A percentile compares a stretch with the other conserved stretches of the same genome.
phyloP scores from a whole-genome alignment of 2,113 vertebrate species.

The Pandion haliaetus region DNA sequence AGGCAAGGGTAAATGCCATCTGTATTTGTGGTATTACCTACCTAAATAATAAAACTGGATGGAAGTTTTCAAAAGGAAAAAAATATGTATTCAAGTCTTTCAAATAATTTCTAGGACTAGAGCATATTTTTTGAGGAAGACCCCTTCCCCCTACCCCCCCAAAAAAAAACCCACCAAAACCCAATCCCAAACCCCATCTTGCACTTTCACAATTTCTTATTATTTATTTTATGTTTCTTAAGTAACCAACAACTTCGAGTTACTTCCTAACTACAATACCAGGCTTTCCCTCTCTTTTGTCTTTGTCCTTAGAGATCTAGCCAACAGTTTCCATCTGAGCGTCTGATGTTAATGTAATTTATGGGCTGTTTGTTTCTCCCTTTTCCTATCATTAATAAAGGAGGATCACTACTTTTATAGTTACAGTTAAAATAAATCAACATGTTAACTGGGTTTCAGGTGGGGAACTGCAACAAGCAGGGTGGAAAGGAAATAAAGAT shows the following conservation, averaged over 20 bases:
- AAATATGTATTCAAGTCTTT: neutral
- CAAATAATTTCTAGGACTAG: neutral
- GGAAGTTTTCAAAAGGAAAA: neutral
- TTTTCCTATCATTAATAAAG: neutral
- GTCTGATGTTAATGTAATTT: neutral
- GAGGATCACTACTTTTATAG: neutral
- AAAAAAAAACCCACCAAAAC: neutral
- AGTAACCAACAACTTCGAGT: neutral
- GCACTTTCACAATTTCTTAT: neutral
- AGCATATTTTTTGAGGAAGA: neutral
- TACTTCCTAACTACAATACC: neutral
- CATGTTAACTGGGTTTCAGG: neutral
- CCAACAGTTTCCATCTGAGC: neutral
- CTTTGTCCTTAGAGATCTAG: neutral
- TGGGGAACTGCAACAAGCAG: neutral
- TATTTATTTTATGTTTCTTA: neutral
- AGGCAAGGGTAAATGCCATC: conserved; percentile 57
- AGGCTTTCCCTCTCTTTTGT: neutral
- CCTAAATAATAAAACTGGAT: neutral
- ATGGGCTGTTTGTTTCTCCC: neutral
- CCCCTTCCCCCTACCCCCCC: rapidly evolving
- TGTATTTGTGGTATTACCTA: conserved; percentile 39
- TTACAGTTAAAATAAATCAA: conserved; percentile 1
- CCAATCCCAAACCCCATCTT: neutral
- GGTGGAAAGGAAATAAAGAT: neutral